Percentiles rank a stretch among this genome's conserved stretches.
These are phyloP conservation scores for Nerophis lumbriciformis DNA, from an alignment of 2,113 vertebrate species.

Conservation along the genomic window DNA sequence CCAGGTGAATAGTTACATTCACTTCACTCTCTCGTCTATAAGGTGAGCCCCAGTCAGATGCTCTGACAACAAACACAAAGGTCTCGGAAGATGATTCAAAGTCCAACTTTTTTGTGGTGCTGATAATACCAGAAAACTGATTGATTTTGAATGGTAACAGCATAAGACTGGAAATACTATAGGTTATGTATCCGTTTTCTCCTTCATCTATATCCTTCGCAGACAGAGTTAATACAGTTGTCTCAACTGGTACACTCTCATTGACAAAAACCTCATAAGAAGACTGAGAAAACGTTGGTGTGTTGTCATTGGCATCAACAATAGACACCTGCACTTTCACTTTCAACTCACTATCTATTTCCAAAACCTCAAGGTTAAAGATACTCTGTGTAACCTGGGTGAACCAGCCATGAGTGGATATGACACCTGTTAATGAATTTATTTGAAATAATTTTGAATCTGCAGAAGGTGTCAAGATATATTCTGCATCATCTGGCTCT, in stretches of 20 bases:
- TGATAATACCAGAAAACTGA: slow-evolving; percentile 91
- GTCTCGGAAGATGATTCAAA: slow-evolving; percentile 90
- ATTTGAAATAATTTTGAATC: slow-evolving; percentile 83
- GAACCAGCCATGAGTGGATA: slow-evolving; percentile 80
- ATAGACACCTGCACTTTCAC: slow-evolving; percentile 77
- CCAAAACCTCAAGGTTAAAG: slow-evolving; percentile 80
- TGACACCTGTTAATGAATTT: slow-evolving; percentile 84
- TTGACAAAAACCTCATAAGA: slow-evolving; percentile 86
- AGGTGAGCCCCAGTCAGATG: slow-evolving; percentile 95
- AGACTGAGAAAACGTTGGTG: slow-evolving; percentile 80
- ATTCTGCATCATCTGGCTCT: slow-evolving; percentile 80
- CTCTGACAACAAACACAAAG: slow-evolving; percentile 88
- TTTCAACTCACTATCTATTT: slow-evolving; percentile 75
- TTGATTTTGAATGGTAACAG: slow-evolving; percentile 87
- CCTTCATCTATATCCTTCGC: slow-evolving; percentile 86
- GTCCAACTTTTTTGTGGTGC: slow-evolving; percentile 85
- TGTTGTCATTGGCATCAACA: slow-evolving; percentile 90
- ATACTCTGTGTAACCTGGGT: slow-evolving; percentile 77
- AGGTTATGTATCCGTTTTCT: slow-evolving; percentile 97
- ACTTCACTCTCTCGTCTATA: slow-evolving; percentile 93
- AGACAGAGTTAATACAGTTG: slow-evolving; percentile 77
- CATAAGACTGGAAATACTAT: slow-evolving; percentile 86
- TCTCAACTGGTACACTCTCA: slow-evolving; percentile 84
- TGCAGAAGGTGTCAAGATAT: slow-evolving; percentile 76
- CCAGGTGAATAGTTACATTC: slow-evolving; percentile 86